Evolutionary conservation across 2,113 vertebrate genomes (phyloP).

Genomic region (Grammomys surdaster): DNA sequence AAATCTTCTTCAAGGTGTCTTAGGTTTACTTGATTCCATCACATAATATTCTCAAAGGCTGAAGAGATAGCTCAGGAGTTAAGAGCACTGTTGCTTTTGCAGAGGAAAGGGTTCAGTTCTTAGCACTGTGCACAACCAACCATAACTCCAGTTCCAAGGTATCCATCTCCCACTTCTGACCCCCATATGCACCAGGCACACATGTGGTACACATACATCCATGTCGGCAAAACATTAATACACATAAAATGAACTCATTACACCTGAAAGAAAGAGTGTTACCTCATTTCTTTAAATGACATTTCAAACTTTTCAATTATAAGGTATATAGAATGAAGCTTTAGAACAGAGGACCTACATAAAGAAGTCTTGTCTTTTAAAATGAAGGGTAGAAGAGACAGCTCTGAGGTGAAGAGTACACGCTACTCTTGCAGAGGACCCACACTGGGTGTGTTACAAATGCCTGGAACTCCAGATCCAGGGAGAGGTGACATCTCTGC

Average conservation of each 20-base stretch:
- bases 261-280: background rate
- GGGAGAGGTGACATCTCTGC: background rate
- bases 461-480: background rate
- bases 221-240: background rate
- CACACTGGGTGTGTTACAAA: background rate
- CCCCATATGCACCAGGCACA: background rate
- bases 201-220: background rate
- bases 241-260: background rate
- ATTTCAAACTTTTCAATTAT: background rate
- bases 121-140: background rate
- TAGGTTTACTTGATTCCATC: background rate
- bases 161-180: background rate
- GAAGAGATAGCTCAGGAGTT: background rate
- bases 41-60: background rate
- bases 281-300: background rate
- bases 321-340: background rate
- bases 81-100: background rate
- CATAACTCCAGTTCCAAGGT: background rate
- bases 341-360: background rate
- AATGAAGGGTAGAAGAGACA: background rate
- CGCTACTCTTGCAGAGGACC: background rate
- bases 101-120: background rate
- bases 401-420: background rate
- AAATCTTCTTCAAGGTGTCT: background rate
- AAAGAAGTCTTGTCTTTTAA: background rate